Evolutionary conservation across 92 coral and sea anemone species (phyloP), one percentile per base, ranked within the genome.

Genomic region (Blastomussa wellsi): DNA sequence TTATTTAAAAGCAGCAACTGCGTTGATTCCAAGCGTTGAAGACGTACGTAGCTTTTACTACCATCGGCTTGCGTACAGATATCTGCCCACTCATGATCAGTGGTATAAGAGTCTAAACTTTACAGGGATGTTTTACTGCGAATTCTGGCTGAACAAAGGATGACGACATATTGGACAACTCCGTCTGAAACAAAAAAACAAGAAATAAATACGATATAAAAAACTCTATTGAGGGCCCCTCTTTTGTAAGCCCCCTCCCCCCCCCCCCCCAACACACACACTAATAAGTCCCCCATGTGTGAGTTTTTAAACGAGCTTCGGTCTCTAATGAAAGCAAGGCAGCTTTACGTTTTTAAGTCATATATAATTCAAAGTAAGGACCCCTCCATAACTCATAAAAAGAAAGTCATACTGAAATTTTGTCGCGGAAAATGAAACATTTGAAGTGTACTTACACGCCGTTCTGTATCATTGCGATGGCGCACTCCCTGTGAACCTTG

Each of bases 401-500:
- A 68, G 4, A 76, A 55, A 9, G 12, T 60, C 65, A 57, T 24
- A 26, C 14, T 0, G 68, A 28, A 28, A 62, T 0, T 62, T 62
- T 28, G 8, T 35, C 35, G 10, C 0, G 5, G 35, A 62, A 62
- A 32, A 0, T 10, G 59, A 7, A 32, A 52, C 48, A 35, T 16
- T 32, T 67, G 3, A 35, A 12, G 70, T 26, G 24, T 90, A 90
- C 95, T 93, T 80, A 93, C 96, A 93, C 78, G 83, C 96, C 96
- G 42, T 92, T 92, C 84, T 79, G 90, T 35, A 92, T 52, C 95
- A 95, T 92, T 10, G 90, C 89, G 1, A 89, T 76, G 36, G 94
- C 95, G 36, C 95, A 95, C 7, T 94, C 92, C 51, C 89, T 88
- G 64, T 94, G 98, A 38, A 94, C 93, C 81, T 94, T 94, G 84